These are phyloP conservation scores for Nemapogon koenigi DNA, from an alignment of 2,888 invertebrate species.

Conservation along the genomic window DNA sequence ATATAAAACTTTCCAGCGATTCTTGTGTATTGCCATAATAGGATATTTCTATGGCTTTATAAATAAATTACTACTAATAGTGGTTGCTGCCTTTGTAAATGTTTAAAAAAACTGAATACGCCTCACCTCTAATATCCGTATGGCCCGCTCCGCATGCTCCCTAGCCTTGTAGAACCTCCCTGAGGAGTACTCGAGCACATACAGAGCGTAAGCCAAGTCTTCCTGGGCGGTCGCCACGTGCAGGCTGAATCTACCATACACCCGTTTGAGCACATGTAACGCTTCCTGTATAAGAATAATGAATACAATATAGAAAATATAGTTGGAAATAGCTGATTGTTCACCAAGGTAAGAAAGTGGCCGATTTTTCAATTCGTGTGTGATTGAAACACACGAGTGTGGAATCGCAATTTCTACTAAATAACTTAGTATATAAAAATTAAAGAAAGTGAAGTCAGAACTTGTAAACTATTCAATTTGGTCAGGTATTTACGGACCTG, in stretches of 20 bases:
- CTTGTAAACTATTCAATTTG: no score
- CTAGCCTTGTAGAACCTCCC: constrained; percentile 85
- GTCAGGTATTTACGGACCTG: no score
- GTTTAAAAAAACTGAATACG: background rate
- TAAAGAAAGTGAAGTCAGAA: no score
- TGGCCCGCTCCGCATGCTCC: constrained; percentile 83
- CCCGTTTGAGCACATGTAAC: constrained; percentile 72
- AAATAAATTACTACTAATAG: no score
- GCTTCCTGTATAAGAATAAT: constrained; percentile 61
- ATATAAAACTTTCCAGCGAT: no score
- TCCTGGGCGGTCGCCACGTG: constrained; percentile 90
- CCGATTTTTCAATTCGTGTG: no score
- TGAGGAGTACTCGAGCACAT: constrained; percentile 90
- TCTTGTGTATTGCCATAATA: no score
- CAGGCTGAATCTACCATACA: constrained; percentile 85
- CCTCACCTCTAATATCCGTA: constrained; percentile 73
- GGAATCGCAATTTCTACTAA: no score
- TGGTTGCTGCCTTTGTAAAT: no score
- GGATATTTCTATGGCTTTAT: no score
- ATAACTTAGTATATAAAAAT: no score
- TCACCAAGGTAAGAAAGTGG: background rate
- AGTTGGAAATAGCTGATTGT: background rate
- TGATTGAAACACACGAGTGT: no score
- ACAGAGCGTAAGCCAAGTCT: constrained; percentile 91
- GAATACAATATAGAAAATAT: constrained; percentile 9